Evolutionary conservation across 2,797 vertebrate genomes (phyloP), one percentile per base, ranked within the genome.

Genomic region (Hippoglossus hippoglossus): DNA sequence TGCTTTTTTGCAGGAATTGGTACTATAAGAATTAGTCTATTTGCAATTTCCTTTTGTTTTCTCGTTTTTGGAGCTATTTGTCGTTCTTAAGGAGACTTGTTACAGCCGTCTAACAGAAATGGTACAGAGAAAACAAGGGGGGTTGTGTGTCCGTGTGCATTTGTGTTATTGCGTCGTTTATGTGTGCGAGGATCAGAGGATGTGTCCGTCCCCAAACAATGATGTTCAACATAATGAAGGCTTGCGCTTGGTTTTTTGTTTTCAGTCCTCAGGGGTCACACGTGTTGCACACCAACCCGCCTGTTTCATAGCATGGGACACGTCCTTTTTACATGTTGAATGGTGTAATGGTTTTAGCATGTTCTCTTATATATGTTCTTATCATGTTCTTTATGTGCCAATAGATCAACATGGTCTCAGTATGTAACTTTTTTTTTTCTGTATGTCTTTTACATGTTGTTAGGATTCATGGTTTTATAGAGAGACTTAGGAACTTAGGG

Each of bases 251-350:
- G 78, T 86, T 84, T 87, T 84, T 84, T 84, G 18, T 19, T 87
- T 83, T 85, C 89, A 89, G 91, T 94, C 94, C 95, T 95, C 95
- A 95, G 95, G 95, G 92, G 91, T 93, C 90, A 90, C 86, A 83
- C 79, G 72, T 87, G 90, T 91, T 90, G 88, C 91, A 91, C 89
- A 91, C 84, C 87, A 85, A 79, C 86, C 90, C 80, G 57, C 86
- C 90, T 81, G 83, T 82, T 84, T 85, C 80, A 82, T 44, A 86
- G 79, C 86, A 88, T 86, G 83, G 85, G 87, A 90, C 83, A 74
- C 87, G 66, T 82, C 73, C 69, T 78, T 75, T 75, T 80, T 67
- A 83, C 78, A 75, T 67, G 70, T 80, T 71, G 9, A 79, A 56
- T 44, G 58, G 56, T 82, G 71, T 69, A 53, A 73, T 60, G 72